A percentile compares a stretch with the other conserved stretches of the same genome.
These are phyloP conservation scores for Drosophila kuntzei DNA, from an alignment of 2,888 invertebrate species.

Conservation along the genomic window DNA sequence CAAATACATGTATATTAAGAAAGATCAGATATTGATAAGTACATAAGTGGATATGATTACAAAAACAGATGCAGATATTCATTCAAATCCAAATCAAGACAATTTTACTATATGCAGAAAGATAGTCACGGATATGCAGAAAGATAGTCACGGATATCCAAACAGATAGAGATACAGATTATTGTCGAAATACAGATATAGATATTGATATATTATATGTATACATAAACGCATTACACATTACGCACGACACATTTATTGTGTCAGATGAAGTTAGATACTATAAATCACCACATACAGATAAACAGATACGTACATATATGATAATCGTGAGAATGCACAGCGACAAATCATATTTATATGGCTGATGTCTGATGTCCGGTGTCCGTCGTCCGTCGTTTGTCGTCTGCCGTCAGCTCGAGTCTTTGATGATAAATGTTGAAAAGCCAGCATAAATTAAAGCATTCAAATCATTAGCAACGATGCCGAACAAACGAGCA, in stretches of 20 bases:
- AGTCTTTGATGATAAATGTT: constrained; percentile 80
- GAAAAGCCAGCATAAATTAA: constrained; percentile 76
- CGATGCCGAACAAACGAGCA: constrained; percentile 83
- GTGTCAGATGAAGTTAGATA: neutral
- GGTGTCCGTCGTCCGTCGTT: neutral
- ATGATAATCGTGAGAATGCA: constrained; percentile 7
- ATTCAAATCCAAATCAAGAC: neutral
- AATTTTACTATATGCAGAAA: no score
- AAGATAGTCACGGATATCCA: neutral
- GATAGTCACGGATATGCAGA: neutral
- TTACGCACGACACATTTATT: neutral
- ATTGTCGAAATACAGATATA: neutral
- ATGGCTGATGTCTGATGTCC: constrained; percentile 13
- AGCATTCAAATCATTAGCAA: constrained; percentile 83
- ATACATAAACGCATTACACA: neutral
- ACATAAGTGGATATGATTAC: no score
- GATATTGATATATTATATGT: neutral
- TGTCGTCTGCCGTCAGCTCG: neutral
- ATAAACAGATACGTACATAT: neutral
- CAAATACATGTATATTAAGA: no score
- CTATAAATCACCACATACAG: neutral
- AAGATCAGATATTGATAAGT: no score
- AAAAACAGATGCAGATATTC: neutral
- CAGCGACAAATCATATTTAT: constrained; percentile 15
- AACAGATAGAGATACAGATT: neutral